Conservation (phyloP, 2,797 vertebrate genomes). For the Paedocypris micromegethes region DNA sequence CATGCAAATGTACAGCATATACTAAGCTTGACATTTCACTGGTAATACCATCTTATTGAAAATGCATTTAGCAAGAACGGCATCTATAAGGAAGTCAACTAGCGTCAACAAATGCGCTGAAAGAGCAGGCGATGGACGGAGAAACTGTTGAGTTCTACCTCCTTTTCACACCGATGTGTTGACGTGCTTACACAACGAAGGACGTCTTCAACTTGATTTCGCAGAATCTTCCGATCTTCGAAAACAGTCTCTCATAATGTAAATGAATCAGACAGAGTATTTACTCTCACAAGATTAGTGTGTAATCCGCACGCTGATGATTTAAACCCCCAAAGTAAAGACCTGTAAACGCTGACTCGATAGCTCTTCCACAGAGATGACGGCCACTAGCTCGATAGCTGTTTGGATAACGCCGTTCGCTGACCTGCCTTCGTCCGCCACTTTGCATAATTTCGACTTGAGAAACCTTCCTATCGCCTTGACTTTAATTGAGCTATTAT, state of each 20-base stretch:
- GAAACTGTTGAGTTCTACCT: no score
- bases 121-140: no score
- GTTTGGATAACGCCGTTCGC: neutral
- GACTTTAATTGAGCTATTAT: slow-evolving; percentile 32
- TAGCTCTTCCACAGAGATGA: neutral
- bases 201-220: no score
- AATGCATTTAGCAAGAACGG: slow-evolving; percentile 10
- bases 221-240: no score
- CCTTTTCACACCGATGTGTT: no score
- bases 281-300: slow-evolving; percentile 31
- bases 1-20: slow-evolving; percentile 21
- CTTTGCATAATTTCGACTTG: no score
- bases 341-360: slow-evolving; percentile 17
- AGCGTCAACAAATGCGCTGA: neutral
- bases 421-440: no score
- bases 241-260: no score
- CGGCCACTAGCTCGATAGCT: slow-evolving; percentile 8
- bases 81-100: slow-evolving; percentile 11
- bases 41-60: neutral
- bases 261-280: slow-evolving; percentile 22
- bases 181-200: no score
- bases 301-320: slow-evolving; percentile 30
- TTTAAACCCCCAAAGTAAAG: slow-evolving; percentile 30
- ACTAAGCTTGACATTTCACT: slow-evolving; percentile 10
- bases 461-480: slow-evolving; percentile 5